A percentile compares a stretch with the other conserved stretches of the same genome.
Conservation (phyloP, 2,113 vertebrate genomes). For the Polyodon spathula region DNA sequence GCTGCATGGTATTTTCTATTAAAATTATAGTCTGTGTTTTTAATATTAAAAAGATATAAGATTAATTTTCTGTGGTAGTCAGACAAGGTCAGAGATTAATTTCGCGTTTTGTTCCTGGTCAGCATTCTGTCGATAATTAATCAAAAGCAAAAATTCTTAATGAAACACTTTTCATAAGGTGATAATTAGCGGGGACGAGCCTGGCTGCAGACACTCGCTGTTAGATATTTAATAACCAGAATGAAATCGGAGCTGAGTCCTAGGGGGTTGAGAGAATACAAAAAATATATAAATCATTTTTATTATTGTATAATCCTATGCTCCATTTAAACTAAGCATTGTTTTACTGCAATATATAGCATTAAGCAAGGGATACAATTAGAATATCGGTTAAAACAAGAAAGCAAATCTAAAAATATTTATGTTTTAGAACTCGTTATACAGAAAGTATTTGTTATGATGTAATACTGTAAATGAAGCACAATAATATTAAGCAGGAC, state of each 20-base stretch:
- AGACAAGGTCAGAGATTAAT: slow-evolving; percentile 69
- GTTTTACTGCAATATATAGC: no score
- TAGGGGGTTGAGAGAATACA: slow-evolving; percentile 21
- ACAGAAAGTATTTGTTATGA: no score
- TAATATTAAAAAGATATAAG: slow-evolving; percentile 78
- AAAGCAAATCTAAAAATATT: no score
- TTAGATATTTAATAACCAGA: slow-evolving; percentile 67
- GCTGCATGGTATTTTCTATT: slow-evolving; percentile 69
- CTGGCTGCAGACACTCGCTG: slow-evolving; percentile 57
- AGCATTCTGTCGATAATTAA: slow-evolving; percentile 94
- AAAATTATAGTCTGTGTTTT: slow-evolving; percentile 64
- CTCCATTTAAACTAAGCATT: no score
- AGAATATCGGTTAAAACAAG: no score
- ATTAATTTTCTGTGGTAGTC: slow-evolving; percentile 70
- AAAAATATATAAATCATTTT: no score
- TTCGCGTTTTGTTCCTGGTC: slow-evolving; percentile 74
- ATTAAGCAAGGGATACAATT: no score
- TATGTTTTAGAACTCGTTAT: no score
- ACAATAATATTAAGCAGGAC: no score
- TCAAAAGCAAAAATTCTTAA: slow-evolving; percentile 86
- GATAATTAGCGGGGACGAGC: slow-evolving; percentile 90
- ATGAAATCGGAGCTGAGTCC: slow-evolving; percentile 46
- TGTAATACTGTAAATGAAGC: no score
- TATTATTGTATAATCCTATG: no score
- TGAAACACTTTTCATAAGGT: slow-evolving; percentile 97